These are phyloP conservation scores for Hippocampus kuda DNA, from an alignment of 2,797 vertebrate genomes.

Conservation along the genomic window DNA sequence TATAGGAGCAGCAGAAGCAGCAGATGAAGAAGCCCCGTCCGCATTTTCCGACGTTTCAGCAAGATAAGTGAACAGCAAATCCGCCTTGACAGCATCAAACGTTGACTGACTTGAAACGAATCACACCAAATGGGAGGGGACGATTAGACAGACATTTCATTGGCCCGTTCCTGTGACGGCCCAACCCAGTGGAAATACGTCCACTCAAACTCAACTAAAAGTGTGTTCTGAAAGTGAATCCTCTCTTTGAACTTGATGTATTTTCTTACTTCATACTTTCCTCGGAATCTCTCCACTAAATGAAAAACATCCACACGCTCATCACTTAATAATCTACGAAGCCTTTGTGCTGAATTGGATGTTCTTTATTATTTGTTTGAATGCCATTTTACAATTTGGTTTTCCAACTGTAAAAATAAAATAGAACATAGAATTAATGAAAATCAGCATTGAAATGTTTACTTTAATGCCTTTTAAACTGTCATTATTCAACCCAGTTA, in stretches of 20 bases:
- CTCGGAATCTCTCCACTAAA: neutral
- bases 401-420: too few species aligned
- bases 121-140: constrained; percentile 10
- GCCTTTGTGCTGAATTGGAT: neutral
- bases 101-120: neutral
- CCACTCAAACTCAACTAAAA: neutral
- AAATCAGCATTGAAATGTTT: too few species aligned
- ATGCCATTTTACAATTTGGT: too few species aligned
- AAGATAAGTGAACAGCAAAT: neutral
- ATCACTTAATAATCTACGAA: neutral
- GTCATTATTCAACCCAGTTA: too few species aligned
- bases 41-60: neutral
- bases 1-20: neutral
- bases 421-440: too few species aligned
- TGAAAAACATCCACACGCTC: neutral
- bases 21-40: neutral
- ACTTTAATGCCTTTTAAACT: too few species aligned
- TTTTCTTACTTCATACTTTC: neutral
- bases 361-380: neutral
- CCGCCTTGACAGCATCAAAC: neutral
- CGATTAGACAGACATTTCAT: constrained; percentile 9
- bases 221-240: neutral
- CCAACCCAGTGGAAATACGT: constrained; percentile 2
- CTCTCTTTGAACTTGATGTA: neutral
- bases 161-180: neutral